Base-by-base conservation (phyloP, 1,140 invertebrate species). In the Drosophila kikkawai region DNA sequence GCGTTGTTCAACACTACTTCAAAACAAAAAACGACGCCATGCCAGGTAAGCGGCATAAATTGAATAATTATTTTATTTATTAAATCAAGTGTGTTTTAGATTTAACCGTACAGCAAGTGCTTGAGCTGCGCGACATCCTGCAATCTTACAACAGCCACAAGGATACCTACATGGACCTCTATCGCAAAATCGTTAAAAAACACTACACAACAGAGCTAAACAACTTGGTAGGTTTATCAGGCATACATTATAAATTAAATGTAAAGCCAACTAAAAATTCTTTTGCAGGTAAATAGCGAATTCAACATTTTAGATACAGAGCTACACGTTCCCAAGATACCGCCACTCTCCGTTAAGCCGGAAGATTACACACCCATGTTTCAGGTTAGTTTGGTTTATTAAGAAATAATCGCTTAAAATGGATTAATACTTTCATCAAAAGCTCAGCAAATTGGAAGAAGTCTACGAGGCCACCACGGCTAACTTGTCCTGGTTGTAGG, bases 171-270 rank as follows among this genome's bases (percentile, higher is more conserved):
- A 11, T 90, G 3, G 44, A 78, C 9, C 37, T 78, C 8, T 88
- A 90, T 26, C 69, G 64, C 3, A 80, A 81, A 59, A 50, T 85
- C 13, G 37, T 77, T 0, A 85, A 90, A 47, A 73, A 75, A 26
- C 22, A 45, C 15, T 85, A 67, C 13, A 90, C 70, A 47, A 45
- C 61, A 2, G 80, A 87, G 4, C 63, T 87, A 2, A 80, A 75
- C 34, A 70, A 90, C 45, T 75, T 90, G 69, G 84, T 80, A 69
- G 13, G 44, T 12, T 51, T 34, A 17, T 32, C 5, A 34, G 7
- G 17, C 41, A 12, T 39, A 19, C 3, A 3, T 7, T 29, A 36
- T 19, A 9, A 12, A 51, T 36, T 34, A 17, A 45, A 7, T 22
- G 5, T 5, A n/a, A 39, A 22, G 7, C 5, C 11, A 29, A 37